phyloP scores from a whole-genome alignment of 2,888 invertebrate genomes.

The Hoplodrina blanda region DNA sequence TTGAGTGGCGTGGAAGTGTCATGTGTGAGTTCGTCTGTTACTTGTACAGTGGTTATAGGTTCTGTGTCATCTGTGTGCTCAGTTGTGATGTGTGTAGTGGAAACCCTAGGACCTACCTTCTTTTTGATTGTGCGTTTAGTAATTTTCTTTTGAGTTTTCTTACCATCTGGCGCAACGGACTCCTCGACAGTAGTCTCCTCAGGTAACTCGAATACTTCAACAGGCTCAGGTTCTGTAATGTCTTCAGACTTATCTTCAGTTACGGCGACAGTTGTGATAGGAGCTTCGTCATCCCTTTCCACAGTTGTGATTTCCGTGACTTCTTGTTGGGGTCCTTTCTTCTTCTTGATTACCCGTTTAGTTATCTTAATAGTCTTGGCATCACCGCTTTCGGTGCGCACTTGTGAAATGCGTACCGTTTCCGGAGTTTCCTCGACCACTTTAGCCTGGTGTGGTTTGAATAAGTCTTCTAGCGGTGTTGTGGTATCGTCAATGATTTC shows the following conservation, averaged over 20 bases:
- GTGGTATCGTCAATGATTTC: slow-evolving; percentile 63
- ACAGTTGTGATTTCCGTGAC: slow-evolving; percentile 60
- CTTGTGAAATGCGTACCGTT: slow-evolving; percentile 61
- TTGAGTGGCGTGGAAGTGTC: slow-evolving; percentile 57
- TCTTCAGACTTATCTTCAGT: slow-evolving; percentile 78
- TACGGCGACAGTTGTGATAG: slow-evolving; percentile 59
- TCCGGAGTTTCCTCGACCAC: slow-evolving; percentile 62
- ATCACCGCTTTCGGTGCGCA: slow-evolving; percentile 60
- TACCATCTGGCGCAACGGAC: slow-evolving; percentile 53
- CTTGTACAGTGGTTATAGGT: slow-evolving; percentile 73
- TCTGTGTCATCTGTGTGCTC: slow-evolving; percentile 21
- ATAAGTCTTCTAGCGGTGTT: slow-evolving; percentile 48
- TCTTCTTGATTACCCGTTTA: slow-evolving; percentile 70
- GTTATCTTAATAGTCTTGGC: slow-evolving; percentile 70
- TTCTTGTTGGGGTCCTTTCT: slow-evolving; percentile 61
- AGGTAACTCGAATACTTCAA: slow-evolving; percentile 65
- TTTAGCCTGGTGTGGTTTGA: slow-evolving; percentile 37
- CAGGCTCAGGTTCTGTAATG: neutral
- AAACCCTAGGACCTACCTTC: slow-evolving; percentile 70
- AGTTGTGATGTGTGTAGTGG: slow-evolving; percentile 56
- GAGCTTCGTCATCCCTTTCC: slow-evolving; percentile 47
- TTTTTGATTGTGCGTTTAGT: slow-evolving; percentile 68
- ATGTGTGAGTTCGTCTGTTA: slow-evolving; percentile 65
- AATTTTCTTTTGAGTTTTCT: slow-evolving; percentile 55
- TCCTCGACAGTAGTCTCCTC: slow-evolving; percentile 73